phyloP scores from a whole-genome alignment of 2,888 invertebrate genomes.

The Carterocephalus palaemon region DNA sequence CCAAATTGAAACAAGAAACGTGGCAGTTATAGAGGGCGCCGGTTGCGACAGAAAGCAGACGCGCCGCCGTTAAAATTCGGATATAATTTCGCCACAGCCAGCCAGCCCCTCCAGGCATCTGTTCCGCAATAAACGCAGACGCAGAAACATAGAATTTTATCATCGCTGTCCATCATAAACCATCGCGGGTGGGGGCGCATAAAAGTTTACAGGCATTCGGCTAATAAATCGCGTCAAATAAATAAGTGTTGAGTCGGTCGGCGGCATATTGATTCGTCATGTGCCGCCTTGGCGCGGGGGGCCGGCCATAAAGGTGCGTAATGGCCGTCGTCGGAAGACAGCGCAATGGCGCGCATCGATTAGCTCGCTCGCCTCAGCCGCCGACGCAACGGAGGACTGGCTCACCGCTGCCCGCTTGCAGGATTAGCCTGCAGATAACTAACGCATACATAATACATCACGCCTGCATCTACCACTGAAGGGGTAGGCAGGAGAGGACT shows the following conservation, averaged over 20 bases:
- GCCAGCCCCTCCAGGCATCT: constrained; percentile 53
- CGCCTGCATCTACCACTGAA: too few relatives aligned
- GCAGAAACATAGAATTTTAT: constrained; percentile 71
- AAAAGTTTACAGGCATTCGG: constrained; percentile 77
- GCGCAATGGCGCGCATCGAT: constrained; percentile 85
- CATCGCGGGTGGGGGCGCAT: constrained; percentile 66
- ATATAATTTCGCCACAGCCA: constrained; percentile 38
- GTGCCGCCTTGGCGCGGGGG: constrained; percentile 68
- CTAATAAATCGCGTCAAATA: constrained; percentile 79
- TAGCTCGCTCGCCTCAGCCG: constrained; percentile 78
- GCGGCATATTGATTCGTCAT: constrained; percentile 80
- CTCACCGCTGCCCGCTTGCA: constrained; percentile 32
- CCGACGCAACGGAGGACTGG: constrained; percentile 59
- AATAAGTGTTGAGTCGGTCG: constrained; percentile 79
- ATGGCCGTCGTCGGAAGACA: constrained; percentile 84
- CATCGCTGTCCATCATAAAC: constrained; percentile 72
- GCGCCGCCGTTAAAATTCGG: constrained; percentile 39
- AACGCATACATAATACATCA: too few relatives aligned
- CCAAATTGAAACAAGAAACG: too few relatives aligned
- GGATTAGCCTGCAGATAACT: too few relatives aligned
- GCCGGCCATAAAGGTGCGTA: constrained; percentile 86
- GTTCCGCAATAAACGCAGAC: constrained; percentile 69
- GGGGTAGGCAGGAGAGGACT: too few relatives aligned
- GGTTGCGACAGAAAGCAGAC: constrained; percentile 27
- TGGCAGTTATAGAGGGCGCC: constrained; percentile 23